Evolutionary conservation across 37 sponge, comb jelly and placozoan species (phyloP).

Genomic region (Spongilla lacustris): DNA sequence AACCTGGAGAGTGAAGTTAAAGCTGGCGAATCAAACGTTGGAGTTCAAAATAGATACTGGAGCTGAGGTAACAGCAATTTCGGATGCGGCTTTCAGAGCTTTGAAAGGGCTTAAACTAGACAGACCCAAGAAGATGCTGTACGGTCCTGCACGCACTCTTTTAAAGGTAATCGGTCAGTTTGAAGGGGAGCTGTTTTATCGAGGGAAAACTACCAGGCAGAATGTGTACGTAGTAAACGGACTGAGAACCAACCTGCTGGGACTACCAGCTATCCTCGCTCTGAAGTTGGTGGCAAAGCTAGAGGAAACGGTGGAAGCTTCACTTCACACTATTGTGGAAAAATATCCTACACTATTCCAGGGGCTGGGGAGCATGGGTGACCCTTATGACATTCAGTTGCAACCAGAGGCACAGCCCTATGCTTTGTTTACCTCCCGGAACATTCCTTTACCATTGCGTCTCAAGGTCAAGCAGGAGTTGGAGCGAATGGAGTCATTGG

Average conservation of each 20-base stretch:
- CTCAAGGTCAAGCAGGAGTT: constrained; percentile 28
- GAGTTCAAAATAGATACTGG: constrained; percentile 35
- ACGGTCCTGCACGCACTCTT: constrained; percentile 14
- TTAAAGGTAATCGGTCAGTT: constrained; percentile 32
- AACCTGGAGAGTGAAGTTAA: constrained; percentile 1
- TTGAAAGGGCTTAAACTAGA: constrained; percentile 9
- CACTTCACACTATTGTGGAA: constrained; percentile 3
- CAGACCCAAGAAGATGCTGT: constrained; percentile 19
- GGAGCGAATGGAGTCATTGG: constrained; percentile 34
- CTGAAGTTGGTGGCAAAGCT: constrained; percentile 21
- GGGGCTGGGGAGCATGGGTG: constrained; percentile 32
- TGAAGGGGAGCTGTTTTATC: constrained; percentile 13
- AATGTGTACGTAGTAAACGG: constrained; percentile 20
- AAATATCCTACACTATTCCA: constrained; percentile 27
- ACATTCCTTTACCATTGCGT: constrained; percentile 43
- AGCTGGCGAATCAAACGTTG: neutral
- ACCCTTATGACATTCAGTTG: constrained; percentile 35
- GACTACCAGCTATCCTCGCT: constrained; percentile 35
- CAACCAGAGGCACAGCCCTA: constrained; percentile 22
- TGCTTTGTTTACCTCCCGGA: constrained; percentile 35
- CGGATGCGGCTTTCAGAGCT: neutral
- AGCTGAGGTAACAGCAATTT: constrained; percentile 30
- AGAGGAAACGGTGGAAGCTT: neutral
- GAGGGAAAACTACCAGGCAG: neutral
- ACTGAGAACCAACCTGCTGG: constrained; percentile 33